A percentile compares a stretch with the other conserved stretches of the same genome.
Conservation (phyloP, 2,888 invertebrate genomes). For the Netelia inedita region DNA sequence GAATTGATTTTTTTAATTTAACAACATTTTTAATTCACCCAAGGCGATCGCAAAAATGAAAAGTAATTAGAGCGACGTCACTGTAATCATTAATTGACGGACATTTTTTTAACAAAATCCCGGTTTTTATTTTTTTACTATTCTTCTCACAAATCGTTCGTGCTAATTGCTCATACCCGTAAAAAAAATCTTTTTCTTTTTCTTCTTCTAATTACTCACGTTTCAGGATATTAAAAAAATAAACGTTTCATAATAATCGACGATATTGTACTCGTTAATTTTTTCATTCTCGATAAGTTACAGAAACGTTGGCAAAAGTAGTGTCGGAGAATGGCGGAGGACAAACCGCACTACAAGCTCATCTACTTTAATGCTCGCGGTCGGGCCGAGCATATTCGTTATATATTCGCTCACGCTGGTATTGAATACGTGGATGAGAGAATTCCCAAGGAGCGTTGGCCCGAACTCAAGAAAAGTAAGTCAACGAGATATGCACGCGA, state of each 20-base stretch:
- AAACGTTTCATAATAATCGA: not conserved
- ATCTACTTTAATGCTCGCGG: constrained; percentile 88
- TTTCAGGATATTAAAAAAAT: not conserved
- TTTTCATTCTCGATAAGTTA: constrained; percentile 12
- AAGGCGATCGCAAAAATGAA: not conserved
- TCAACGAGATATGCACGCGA: constrained; percentile 7
- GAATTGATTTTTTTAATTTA: not conserved
- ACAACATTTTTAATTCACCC: not conserved
- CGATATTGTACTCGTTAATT: not conserved
- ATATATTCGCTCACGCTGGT: constrained; percentile 87
- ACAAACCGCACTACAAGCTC: constrained; percentile 85
- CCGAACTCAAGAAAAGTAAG: constrained; percentile 86
- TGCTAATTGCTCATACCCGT: too few species aligned
- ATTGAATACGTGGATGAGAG: constrained; percentile 87
- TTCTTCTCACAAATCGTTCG: not conserved
- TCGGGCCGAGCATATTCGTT: constrained; percentile 87
- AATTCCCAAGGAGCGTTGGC: constrained; percentile 86
- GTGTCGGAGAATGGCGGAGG: constrained; percentile 75
- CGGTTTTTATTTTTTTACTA: not conserved
- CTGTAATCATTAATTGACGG: not conserved
- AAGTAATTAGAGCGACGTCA: not conserved
- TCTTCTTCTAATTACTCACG: too few species aligned
- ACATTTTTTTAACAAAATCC: not conserved
- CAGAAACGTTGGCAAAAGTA: constrained; percentile 35
- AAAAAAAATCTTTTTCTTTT: too few species aligned